A percentile compares a stretch with the other conserved stretches of the same genome.
phyloP scores from a whole-genome alignment of 2,113 vertebrate genomes.

The Cyphotilapia sp. region DNA sequence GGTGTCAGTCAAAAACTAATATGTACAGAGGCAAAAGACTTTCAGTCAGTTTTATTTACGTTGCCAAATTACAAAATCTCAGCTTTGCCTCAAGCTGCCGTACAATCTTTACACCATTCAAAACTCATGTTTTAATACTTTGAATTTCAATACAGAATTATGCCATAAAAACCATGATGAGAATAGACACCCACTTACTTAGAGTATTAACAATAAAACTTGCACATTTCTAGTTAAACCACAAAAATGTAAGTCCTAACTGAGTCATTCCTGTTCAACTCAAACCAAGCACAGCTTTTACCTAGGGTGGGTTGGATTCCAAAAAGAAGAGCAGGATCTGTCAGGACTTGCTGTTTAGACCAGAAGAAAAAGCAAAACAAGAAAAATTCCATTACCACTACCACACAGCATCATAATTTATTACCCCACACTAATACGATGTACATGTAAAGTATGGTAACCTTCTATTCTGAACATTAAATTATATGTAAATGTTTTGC shows the following conservation, averaged over 20 bases:
- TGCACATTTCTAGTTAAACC: not conserved
- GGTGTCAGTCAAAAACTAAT: not conserved
- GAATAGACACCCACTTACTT: not conserved
- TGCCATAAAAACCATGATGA: not conserved
- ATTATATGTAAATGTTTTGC: not conserved
- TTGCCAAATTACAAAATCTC: not conserved
- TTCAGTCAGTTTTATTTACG: not conserved
- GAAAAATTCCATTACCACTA: not conserved
- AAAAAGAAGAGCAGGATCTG: not conserved
- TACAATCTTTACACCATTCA: no score
- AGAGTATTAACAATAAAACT: not conserved
- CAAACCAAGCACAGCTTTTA: not conserved
- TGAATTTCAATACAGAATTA: not conserved
- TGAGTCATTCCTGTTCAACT: not conserved
- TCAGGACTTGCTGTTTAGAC: not conserved
- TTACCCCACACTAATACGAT: not conserved
- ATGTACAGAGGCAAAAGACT: not conserved
- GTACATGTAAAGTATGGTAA: not conserved
- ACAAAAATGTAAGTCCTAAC: not conserved
- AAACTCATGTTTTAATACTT: not conserved
- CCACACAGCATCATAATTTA: not conserved
- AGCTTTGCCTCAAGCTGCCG: not conserved
- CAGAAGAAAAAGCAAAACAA: not conserved
- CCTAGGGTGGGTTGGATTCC: not conserved
- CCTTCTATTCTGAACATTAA: not conserved